These are phyloP conservation scores for Heteronetta atricapilla DNA, from an alignment of 2,113 vertebrate genomes.

Conservation along the genomic window DNA sequence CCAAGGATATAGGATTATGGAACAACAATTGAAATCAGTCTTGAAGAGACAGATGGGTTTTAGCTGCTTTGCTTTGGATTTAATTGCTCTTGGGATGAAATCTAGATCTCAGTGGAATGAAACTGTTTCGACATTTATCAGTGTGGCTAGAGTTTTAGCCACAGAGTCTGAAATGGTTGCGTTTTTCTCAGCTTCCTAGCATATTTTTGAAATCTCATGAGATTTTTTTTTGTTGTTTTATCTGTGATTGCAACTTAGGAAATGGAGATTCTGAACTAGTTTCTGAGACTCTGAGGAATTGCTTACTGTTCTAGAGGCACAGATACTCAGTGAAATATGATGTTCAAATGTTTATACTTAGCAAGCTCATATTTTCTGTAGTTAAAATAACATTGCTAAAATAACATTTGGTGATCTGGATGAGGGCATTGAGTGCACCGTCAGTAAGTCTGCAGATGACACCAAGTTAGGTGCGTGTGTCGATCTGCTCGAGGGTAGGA, in stretches of 20 bases:
- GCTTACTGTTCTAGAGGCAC: neutral
- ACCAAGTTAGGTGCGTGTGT: no score
- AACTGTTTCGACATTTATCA: neutral
- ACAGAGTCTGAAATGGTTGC: accelerated
- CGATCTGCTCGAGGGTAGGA: no score
- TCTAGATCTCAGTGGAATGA: neutral
- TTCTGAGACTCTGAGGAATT: neutral
- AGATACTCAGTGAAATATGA: neutral
- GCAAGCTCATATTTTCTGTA: no score
- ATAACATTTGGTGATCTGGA: no score
- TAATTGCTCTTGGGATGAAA: slow-evolving; percentile 17
- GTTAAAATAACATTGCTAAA: no score
- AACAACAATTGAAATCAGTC: neutral
- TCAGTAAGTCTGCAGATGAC: no score
- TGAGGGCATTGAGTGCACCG: no score
- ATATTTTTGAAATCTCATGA: neutral
- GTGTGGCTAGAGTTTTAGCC: neutral
- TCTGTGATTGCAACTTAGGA: neutral
- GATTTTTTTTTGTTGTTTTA: neutral
- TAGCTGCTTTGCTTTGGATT: slow-evolving; percentile 32
- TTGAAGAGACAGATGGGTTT: slow-evolving; percentile 25
- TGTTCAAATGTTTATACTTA: neutral
- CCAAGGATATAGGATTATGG: neutral
- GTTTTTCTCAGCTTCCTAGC: neutral
- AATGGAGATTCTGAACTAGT: neutral